Conservation (phyloP, 2,113 vertebrate species). For the Paradisaea rubra region DNA sequence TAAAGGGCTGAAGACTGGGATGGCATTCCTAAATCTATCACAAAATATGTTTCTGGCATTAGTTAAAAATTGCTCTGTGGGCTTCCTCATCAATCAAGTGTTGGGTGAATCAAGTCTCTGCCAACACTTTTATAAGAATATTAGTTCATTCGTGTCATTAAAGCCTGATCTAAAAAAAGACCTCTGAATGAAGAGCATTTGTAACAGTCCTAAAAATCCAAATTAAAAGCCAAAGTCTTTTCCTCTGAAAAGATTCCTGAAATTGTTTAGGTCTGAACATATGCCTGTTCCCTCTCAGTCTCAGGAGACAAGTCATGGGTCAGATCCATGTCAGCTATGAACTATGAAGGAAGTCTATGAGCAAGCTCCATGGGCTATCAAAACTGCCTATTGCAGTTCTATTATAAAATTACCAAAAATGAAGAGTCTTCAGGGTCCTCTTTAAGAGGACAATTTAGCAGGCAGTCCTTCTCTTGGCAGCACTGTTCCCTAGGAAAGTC, state of each 20-base stretch:
- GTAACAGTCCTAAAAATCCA: not conserved
- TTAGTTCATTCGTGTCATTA: not conserved
- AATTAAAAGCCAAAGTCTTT: not conserved
- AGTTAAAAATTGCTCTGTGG: not conserved
- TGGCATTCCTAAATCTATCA: slow-evolving; percentile 36
- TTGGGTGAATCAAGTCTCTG: not conserved
- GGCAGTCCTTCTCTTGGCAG: slow-evolving; percentile 2
- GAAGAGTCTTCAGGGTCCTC: not conserved
- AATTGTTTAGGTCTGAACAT: not conserved
- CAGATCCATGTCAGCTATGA: not conserved
- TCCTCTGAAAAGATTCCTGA: not conserved
- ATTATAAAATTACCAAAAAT: slow-evolving; percentile 31
- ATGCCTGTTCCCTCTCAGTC: not conserved
- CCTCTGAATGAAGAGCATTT: not conserved
- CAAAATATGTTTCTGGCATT: slow-evolving; percentile 22
- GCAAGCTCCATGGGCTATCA: not conserved
- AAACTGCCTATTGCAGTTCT: not conserved
- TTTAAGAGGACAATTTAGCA: not conserved
- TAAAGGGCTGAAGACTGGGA: not conserved
- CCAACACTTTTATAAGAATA: not conserved
- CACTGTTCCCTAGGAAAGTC: not conserved
- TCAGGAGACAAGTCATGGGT: not conserved
- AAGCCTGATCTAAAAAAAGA: not conserved
- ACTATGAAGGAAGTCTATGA: not conserved
- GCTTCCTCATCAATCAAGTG: not conserved